A percentile compares a stretch with the other conserved stretches of the same genome.
phyloP scores from a whole-genome alignment of 1,140 invertebrate genomes.

The Gonioctena quinquepunctata region DNA sequence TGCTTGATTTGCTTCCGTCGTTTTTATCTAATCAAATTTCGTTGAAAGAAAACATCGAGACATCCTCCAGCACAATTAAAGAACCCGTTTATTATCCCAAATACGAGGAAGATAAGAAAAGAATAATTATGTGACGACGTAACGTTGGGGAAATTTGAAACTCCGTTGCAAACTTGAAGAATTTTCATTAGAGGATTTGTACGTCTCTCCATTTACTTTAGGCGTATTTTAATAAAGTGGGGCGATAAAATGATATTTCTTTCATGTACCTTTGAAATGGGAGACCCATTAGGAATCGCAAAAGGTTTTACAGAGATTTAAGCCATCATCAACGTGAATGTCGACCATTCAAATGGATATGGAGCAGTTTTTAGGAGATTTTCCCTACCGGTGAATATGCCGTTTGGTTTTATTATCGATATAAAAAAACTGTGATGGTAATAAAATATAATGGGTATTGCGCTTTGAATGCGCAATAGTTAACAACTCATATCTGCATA shows the following conservation, averaged over 20 bases:
- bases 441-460: too few species aligned
- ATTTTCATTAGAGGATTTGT: constrained; percentile 6
- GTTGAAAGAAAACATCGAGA: not conserved
- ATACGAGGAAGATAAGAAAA: not conserved
- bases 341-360: not conserved
- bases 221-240: not conserved
- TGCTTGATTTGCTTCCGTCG: not conserved
- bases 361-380: not conserved
- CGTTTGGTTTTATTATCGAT: too few species aligned
- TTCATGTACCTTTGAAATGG: not conserved
- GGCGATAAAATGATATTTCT: not conserved
- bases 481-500: too few species aligned
- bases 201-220: not conserved
- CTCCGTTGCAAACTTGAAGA: not conserved
- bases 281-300: not conserved
- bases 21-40: not conserved
- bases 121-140: constrained; percentile 1
- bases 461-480: too few species aligned
- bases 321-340: not conserved
- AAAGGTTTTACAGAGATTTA: not conserved
- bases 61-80: not conserved
- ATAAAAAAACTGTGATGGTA: too few species aligned
- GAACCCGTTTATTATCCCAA: constrained; percentile 3
- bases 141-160: constrained; percentile 1
- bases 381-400: too few species aligned